A percentile compares a stretch with the other conserved stretches of the same genome.
These are phyloP conservation scores for Tympanoctomys barrerae DNA, from an alignment of 2,797 vertebrate species.

Conservation along the genomic window DNA sequence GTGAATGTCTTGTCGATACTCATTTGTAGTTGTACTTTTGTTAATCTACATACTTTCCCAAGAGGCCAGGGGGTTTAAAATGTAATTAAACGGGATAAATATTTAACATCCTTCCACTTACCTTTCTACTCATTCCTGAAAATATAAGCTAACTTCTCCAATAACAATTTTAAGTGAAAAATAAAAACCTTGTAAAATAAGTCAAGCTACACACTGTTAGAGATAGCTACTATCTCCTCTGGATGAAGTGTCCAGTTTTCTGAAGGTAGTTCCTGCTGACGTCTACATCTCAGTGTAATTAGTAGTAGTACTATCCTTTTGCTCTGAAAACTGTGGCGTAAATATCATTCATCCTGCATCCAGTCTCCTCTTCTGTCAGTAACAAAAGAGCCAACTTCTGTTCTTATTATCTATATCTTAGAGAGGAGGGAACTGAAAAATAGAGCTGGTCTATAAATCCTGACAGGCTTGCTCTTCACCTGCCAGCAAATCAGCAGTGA, in stretches of 20 bases:
- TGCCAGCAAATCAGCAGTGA: background rate
- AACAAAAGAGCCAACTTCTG: background rate
- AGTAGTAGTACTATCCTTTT: background rate
- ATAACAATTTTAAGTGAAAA: constrained; percentile 43
- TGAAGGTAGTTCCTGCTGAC: background rate
- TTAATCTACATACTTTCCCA: background rate
- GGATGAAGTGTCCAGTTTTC: background rate
- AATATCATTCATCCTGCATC: background rate
- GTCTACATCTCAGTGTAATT: background rate
- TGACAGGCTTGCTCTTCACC: background rate
- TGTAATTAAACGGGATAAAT: constrained; percentile 41
- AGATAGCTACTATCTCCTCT: background rate
- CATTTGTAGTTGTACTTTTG: constrained; percentile 3
- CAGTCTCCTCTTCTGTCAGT: background rate
- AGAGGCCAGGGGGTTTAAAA: background rate
- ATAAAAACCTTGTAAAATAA: background rate
- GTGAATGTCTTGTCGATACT: background rate
- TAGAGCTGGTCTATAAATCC: background rate
- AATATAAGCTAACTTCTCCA: background rate
- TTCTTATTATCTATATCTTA: background rate
- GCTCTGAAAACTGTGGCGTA: background rate
- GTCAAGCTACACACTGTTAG: background rate
- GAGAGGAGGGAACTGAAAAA: background rate
- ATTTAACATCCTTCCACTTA: background rate
- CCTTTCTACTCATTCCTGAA: background rate